Evolutionary conservation across 2,888 invertebrate species (phyloP), one percentile per base, ranked within the genome.

Genomic region (Eupithecia centaureata): DNA sequence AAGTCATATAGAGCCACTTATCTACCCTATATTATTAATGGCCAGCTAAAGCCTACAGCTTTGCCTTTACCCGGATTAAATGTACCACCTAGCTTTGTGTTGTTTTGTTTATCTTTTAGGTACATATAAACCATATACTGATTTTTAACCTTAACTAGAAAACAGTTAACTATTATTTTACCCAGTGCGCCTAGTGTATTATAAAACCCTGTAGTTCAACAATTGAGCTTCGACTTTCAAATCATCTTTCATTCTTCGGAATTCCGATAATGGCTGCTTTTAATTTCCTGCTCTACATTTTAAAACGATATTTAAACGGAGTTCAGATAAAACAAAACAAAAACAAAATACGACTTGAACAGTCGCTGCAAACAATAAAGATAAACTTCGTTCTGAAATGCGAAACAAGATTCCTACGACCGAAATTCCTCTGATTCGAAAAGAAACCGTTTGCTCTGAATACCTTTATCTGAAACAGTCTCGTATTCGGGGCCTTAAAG

Each of bases 1-100:
- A 75, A 78, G 76, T 74, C 74, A 76, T 74, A 74, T 61, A 68
- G 76, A 81, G 77, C 77, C 76, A 71, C 79, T 77, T 80, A 79
- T 70, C 74, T 18, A 30, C 74, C 78, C 75, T 81, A 79, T 81
- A 79, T 82, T 76, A 82, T 82, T 56, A 57, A 56, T 57, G 30
- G n/a, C 13, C 5, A 22, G 22, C 32, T 12, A 5, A 57, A 18
- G 30, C 32, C 32, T 28, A 32, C 0, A 22, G 57, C 12, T 57
- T 57, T 5, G 12, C 57, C 18, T 32, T 47, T 12, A 56, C 13
- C 56, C 30, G 18, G 32, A 56, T 56, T 10, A 56, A 56, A n/a
- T 52, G 52, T n/a, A n/a, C 7, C 5, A 18, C 7, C 2, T 5
- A 12, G 51, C 25, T 8, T 51, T 7, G 15, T 15, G 15, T 27